These are phyloP conservation scores for Meiosimyza platycephala DNA, from an alignment of 2,888 invertebrate species.

Conservation along the genomic window DNA sequence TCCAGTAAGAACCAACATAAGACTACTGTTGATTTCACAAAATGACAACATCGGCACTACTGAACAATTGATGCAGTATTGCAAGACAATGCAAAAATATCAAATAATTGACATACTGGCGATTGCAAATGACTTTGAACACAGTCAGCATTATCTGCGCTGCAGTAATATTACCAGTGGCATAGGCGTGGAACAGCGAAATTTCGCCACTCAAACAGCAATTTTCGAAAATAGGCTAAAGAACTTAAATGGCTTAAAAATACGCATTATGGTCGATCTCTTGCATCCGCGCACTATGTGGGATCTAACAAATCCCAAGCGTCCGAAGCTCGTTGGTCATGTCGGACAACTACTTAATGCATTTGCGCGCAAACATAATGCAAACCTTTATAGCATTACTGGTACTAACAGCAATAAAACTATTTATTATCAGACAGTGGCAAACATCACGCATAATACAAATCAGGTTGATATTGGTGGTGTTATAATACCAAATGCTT, in stretches of 20 bases:
- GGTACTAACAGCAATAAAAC: background rate
- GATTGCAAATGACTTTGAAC: background rate
- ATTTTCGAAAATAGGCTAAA: conserved; percentile 49
- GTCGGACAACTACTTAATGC: conserved; percentile 43
- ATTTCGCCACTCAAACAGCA: no score
- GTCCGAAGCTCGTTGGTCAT: conserved; percentile 41
- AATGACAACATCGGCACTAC: background rate
- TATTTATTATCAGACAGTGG: background rate
- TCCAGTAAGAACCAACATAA: conserved; percentile 20
- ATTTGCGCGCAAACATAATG: conserved; percentile 48
- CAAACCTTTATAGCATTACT: conserved; percentile 36
- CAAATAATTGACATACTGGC: conserved; percentile 28
- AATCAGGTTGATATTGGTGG: no score
- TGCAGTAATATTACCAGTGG: no score
- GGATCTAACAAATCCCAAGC: conserved; percentile 16
- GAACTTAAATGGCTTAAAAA: conserved; percentile 43
- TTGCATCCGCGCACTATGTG: conserved; percentile 47
- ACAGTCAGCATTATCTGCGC: no score
- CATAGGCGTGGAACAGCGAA: no score
- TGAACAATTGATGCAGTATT: background rate
- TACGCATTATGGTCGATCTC: conserved; percentile 44
- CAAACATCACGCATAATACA: no score
- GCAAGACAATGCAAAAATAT: conserved; percentile 8
- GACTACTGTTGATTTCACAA: conserved; percentile 4
- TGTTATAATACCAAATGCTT: no score